Evolutionary conservation across 2,888 invertebrate genomes (phyloP).

Genomic region (Lissonota sp.): DNA sequence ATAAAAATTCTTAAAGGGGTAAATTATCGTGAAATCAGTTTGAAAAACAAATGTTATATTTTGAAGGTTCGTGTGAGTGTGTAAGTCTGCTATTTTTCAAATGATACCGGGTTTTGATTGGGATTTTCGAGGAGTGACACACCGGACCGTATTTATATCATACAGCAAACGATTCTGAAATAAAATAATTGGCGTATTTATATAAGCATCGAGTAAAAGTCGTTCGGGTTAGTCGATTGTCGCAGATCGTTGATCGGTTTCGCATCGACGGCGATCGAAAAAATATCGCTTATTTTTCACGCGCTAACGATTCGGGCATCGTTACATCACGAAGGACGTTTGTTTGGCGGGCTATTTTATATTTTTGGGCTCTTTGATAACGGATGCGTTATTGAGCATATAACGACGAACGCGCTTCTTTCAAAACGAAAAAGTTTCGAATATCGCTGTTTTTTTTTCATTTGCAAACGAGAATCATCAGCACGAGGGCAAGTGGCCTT

Average conservation of each 20-base stretch:
- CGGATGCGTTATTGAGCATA: conserved; percentile 40
- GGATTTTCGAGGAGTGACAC: too few relatives aligned
- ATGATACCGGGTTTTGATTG: too few relatives aligned
- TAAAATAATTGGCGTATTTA: conserved; percentile 74
- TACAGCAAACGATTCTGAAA: conserved; percentile 79
- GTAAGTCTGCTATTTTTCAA: conserved; percentile 9
- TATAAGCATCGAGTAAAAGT: conserved; percentile 40
- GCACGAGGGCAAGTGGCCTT: background rate
- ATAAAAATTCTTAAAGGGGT: too few relatives aligned
- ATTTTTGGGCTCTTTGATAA: conserved; percentile 82
- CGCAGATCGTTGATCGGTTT: too few relatives aligned
- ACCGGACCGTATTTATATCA: conserved; percentile 57
- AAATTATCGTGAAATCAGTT: too few relatives aligned
- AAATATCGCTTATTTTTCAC: background rate
- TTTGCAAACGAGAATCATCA: background rate
- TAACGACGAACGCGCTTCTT: background rate
- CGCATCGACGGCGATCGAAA: too few relatives aligned
- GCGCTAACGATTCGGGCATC: conserved; percentile 2
- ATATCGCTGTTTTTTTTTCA: conserved; percentile 1
- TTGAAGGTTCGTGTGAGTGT: conserved; percentile 53
- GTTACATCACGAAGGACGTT: conserved; percentile 42
- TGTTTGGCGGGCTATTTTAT: conserved; percentile 83
- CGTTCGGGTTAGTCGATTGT: background rate
- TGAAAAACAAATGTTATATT: background rate
- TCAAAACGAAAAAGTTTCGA: background rate